Evolutionary conservation across 1,140 invertebrate species (phyloP).

Genomic region (Drosophila guanche): DNA sequence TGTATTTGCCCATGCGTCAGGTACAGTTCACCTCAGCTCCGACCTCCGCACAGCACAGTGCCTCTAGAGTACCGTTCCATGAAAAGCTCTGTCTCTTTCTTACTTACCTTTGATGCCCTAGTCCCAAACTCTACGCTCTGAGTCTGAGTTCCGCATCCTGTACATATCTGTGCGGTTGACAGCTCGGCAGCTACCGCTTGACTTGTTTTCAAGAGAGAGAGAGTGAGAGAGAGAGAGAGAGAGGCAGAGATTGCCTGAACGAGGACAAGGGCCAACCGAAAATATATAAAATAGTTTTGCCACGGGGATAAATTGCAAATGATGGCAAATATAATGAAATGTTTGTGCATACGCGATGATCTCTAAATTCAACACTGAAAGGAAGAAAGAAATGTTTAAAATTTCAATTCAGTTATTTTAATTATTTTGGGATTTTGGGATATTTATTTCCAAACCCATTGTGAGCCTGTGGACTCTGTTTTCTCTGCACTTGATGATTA

Average conservation of each 20-base stretch:
- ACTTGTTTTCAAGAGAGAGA: slow-evolving; percentile 33
- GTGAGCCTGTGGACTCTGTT: neutral
- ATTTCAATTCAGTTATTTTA: too few species aligned
- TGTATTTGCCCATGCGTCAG: slow-evolving; percentile 67
- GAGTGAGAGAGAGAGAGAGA: neutral
- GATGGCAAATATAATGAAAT: slow-evolving; percentile 49
- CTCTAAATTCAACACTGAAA: neutral
- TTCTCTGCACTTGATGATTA: slow-evolving; percentile 3
- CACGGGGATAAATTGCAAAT: slow-evolving; percentile 42
- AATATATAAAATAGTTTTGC: slow-evolving; percentile 45
- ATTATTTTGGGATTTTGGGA: too few species aligned
- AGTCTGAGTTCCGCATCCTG: slow-evolving; percentile 12
- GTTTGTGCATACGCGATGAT: slow-evolving; percentile 46
- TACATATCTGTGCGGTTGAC: slow-evolving; percentile 62
- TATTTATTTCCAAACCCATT: neutral
- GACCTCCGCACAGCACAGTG: neutral
- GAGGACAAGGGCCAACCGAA: slow-evolving; percentile 5
- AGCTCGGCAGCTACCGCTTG: slow-evolving; percentile 48
- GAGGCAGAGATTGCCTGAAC: neutral
- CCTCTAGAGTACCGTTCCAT: slow-evolving; percentile 9
- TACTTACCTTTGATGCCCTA: slow-evolving; percentile 7
- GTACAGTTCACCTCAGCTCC: slow-evolving; percentile 50
- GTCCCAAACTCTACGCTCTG: slow-evolving; percentile 8
- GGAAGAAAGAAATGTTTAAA: too few species aligned
- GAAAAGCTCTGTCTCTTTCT: neutral